Evolutionary conservation across 37 sponge, comb jelly and placozoan genomes (phyloP).

Genomic region (Spongilla lacustris): DNA sequence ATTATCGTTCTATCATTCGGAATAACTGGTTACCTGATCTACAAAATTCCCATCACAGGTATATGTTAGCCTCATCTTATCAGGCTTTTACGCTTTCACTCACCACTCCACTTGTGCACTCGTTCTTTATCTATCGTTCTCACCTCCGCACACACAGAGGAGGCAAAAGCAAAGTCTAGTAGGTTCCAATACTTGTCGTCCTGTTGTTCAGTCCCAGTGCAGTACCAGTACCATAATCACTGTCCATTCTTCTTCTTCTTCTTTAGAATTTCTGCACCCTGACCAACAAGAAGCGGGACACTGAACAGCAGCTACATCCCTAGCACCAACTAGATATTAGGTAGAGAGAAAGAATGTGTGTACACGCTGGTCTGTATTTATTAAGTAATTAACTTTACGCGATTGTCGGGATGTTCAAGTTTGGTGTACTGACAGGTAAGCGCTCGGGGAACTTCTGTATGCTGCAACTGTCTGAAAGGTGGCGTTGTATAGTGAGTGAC

Average conservation of each 20-base stretch:
- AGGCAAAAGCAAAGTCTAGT: conserved; percentile 40
- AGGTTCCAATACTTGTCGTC: neutral
- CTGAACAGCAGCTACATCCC: neutral
- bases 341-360: neutral
- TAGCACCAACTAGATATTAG: neutral
- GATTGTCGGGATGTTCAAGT: neutral
- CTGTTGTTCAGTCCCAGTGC: neutral
- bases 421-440: conserved; percentile 24
- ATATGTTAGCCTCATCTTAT: conserved; percentile 11
- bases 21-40: conserved; percentile 69
- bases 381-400: neutral
- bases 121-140: neutral
- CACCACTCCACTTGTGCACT: neutral
- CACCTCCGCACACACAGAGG: conserved; percentile 3
- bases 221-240: neutral
- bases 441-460: neutral
- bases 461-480: neutral
- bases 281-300: neutral
- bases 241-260: neutral
- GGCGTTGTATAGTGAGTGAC: conserved; percentile 82
- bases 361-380: neutral
- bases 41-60: conserved; percentile 81
- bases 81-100: neutral
- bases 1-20: conserved; percentile 36
- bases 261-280: conserved; percentile 27